Percentiles rank a stretch among this genome's conserved stretches.
These are phyloP conservation scores for Trematomus bernacchii DNA, from an alignment of 2,797 vertebrate species.

Conservation along the genomic window DNA sequence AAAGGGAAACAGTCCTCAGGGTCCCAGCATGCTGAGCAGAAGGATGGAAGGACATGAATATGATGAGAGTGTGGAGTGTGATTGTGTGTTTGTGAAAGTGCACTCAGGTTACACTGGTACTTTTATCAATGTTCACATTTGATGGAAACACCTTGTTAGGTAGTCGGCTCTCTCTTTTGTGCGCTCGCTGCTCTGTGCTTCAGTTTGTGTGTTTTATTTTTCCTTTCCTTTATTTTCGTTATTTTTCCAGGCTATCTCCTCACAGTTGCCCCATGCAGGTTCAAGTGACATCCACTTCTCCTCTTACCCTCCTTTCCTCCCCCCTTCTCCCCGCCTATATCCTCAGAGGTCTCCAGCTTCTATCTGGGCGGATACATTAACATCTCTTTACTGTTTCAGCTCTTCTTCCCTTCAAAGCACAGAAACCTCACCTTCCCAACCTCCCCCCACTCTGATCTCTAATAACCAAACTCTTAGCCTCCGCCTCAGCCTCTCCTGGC, in stretches of 20 bases:
- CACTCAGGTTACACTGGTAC: slow-evolving; percentile 13
- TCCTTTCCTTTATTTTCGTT: slow-evolving; percentile 32
- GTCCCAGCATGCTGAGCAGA: slow-evolving; percentile 25
- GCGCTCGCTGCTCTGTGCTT: slow-evolving; percentile 74
- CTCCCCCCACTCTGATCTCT: slow-evolving; percentile 41
- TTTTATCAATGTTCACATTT: slow-evolving; percentile 17
- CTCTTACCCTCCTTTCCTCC: slow-evolving; percentile 32
- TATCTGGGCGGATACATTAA: slow-evolving; percentile 76
- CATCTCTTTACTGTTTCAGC: slow-evolving; percentile 84
- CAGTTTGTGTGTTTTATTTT: slow-evolving; percentile 51
- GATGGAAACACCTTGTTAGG: slow-evolving; percentile 40
- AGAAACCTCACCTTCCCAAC: slow-evolving; percentile 62
- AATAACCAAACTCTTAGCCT: slow-evolving; percentile 64
- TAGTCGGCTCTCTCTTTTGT: slow-evolving; percentile 70
- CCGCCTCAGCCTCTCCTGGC: slow-evolving; percentile 72
- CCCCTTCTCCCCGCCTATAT: slow-evolving; percentile 26
- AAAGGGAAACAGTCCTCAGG: slow-evolving; percentile 5
- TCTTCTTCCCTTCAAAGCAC: slow-evolving; percentile 74
- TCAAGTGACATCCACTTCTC: slow-evolving; percentile 70
- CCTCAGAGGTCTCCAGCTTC: slow-evolving; percentile 65
- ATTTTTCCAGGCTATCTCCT: slow-evolving; percentile 73
- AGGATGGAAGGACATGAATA: slow-evolving; percentile 28
- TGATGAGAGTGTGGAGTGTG: slow-evolving; percentile 8
- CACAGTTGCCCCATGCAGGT: slow-evolving; percentile 74
- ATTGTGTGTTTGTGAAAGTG: slow-evolving; percentile 29